Evolutionary conservation across 2,797 vertebrate species (phyloP), one percentile per base, ranked within the genome.

Genomic region (Erethizon dorsatum): DNA sequence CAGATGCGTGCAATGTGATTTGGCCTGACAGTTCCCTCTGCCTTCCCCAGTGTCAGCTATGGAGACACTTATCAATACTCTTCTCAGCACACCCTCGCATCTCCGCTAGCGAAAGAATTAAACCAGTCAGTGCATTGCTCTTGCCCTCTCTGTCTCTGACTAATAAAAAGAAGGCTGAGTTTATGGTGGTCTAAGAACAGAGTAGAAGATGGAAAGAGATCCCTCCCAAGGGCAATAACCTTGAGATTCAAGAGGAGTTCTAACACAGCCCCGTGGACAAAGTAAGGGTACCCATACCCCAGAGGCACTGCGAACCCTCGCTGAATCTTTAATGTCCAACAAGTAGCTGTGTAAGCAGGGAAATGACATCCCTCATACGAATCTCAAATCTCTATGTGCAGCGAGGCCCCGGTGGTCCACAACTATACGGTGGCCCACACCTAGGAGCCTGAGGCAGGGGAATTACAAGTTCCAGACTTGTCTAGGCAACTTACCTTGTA

Each of bases 21-120:
- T 87, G 97, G 69, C 77, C 90, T 50, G 37, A 89, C 61, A 59
- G 52, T 57, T 6, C 77, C 65, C 69, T 47, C 12, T 13, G 26
- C 67, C 63, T 92, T 82, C 89, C 63, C 57, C 20, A 12, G 88
- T 63, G 65, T 79, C 94, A 92, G 77, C 69, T 18, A 15, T 31
- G 13, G 77, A 83, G 89, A 56, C 77, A 31, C 41, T 89, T 78
- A 41, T 0, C 89, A 86, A 69, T 6, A 61, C 37, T 20, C 17
- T 26, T 63, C 26, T 1, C 28, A 33, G 67, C 67, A 18, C 0
- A 18, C 12, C 88, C 84, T 61, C 37, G 7, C 17, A 1, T 47
- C 50, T 45, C 26, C 78, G 4, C 78, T 37, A 79, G 65, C 71
- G 47, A 20, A 57, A 82, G 47, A 71, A 82, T 59, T 24, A 37